Conservation (phyloP, 1,140 invertebrate species). For the Schlechtendalia chinensis region DNA sequence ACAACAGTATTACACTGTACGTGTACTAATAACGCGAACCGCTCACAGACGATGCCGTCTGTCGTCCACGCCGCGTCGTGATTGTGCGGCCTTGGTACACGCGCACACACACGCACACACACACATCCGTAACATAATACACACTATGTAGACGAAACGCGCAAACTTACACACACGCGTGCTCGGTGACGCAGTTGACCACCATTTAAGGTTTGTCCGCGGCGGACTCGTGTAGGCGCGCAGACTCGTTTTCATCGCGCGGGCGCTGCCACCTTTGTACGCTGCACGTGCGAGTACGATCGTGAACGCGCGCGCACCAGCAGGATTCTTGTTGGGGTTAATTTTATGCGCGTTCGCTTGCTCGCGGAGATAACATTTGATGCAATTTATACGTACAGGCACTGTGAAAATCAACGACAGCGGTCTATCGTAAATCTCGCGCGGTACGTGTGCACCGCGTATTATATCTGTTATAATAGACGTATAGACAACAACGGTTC, state of each 20-base stretch:
- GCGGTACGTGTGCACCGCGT: too few relatives aligned
- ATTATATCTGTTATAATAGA: too few relatives aligned
- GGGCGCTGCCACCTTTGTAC: conserved; percentile 13
- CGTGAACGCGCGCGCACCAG: not conserved
- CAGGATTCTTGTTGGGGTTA: conserved; percentile 10
- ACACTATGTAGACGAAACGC: not conserved
- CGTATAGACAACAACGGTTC: too few relatives aligned
- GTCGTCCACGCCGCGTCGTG: not conserved
- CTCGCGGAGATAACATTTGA: not conserved
- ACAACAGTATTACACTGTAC: not conserved
- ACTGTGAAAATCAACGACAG: not conserved
- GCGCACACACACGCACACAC: too few relatives aligned
- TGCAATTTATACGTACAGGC: not conserved
- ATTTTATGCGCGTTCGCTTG: conserved; percentile 3
- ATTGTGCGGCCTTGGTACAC: conserved; percentile 19
- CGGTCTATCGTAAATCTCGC: not conserved
- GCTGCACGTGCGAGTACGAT: not conserved
- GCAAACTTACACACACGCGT: not conserved
- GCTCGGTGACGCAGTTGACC: not conserved
- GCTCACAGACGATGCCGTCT: not conserved
- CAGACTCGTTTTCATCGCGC: conserved; percentile 29
- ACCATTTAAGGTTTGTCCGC: conserved; percentile 45
- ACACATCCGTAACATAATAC: not conserved
- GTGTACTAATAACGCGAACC: too few relatives aligned
- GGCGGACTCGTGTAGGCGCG: conserved; percentile 35